These are phyloP conservation scores for Siderastrea radians DNA, from an alignment of 92 coral and sea anemone genomes.

Conservation along the genomic window DNA sequence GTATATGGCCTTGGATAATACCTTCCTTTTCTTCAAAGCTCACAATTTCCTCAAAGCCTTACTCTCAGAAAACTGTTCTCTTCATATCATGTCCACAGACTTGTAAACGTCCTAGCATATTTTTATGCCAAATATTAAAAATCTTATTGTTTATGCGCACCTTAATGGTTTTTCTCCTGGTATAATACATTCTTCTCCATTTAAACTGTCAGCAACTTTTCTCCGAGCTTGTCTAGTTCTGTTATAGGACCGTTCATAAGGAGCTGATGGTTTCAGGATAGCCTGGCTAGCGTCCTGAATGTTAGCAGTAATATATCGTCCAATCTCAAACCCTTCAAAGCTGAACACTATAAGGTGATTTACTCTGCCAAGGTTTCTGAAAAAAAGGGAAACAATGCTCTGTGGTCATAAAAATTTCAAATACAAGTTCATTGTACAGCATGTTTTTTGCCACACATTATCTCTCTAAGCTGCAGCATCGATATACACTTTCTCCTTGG, in stretches of 20 bases:
- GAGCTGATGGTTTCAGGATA: constrained; percentile 75
- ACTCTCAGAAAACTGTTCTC: too few species aligned
- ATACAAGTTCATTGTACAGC: too few species aligned
- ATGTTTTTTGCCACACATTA: too few species aligned
- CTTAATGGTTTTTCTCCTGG: constrained; percentile 96
- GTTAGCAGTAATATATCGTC: constrained; percentile 79
- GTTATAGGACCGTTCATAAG: constrained; percentile 71
- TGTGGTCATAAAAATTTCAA: too few species aligned
- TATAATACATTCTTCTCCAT: constrained; percentile 81
- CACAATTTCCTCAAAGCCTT: too few species aligned
- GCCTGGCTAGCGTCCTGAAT: constrained; percentile 74
- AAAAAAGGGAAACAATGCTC: neutral
- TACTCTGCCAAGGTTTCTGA: constrained; percentile 84
- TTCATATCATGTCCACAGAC: too few species aligned
- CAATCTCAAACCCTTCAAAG: constrained; percentile 93
- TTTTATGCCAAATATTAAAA: too few species aligned
- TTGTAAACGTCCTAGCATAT: too few species aligned
- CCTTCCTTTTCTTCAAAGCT: too few species aligned
- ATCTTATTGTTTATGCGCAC: constrained; percentile 10
- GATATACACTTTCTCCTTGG: too few species aligned
- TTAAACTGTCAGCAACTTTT: constrained; percentile 55
- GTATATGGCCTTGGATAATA: too few species aligned
- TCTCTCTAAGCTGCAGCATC: too few species aligned
- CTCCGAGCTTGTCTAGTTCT: constrained; percentile 66
- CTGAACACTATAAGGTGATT: constrained; percentile 85